Evolutionary conservation across 1,140 invertebrate genomes (phyloP), one percentile per base, ranked within the genome.

Genomic region (Daktulosphaira vitifoliae): DNA sequence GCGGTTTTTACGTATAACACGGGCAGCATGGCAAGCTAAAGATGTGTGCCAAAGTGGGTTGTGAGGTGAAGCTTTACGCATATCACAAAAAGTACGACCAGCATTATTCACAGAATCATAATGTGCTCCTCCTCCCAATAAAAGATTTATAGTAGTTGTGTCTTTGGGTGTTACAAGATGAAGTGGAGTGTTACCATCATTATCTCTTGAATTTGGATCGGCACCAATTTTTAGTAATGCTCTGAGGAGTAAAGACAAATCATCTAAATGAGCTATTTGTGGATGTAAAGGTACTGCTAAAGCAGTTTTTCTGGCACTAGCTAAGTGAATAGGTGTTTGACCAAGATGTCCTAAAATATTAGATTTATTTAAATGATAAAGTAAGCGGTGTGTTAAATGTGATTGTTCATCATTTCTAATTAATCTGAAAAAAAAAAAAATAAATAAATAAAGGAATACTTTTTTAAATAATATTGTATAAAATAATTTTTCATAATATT

Each of bases 211-310:
- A 75, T 87, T 87, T 0, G 88, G 81, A 75, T 88, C 80, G 0
- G 90, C 90, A 8, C 92, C 92, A 26, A 90, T 87, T 69, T 85
- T 83, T 54, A 94, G 75, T 66, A 96, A 78, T 46, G 92, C 82
- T 68, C 82, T 79, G 1, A 88, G 84, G 50, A 95, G 81, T 52
- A 87, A 15, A 7, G 42, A 62, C 2, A 25, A 15, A 48, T 62
- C 42, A 22, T 62, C 56, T 29, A 25, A 4, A 1, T 20, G 42
- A 80, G 73, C 84, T 85, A 33, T 86, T 81, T 25, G 86, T 81
- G 78, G 88, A 90, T 66, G 84, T 81, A 39, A 42, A 7, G 56
- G 46, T 46, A 80, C 80, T 52, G 82, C 74, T 66, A 84, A 73
- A 4, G 78, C 74, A 9, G 79, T 73, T 29, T 80, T 78, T 33